Evolutionary conservation across 2,797 vertebrate species (phyloP).

Genomic region (Rhabdophis nuchalis): DNA sequence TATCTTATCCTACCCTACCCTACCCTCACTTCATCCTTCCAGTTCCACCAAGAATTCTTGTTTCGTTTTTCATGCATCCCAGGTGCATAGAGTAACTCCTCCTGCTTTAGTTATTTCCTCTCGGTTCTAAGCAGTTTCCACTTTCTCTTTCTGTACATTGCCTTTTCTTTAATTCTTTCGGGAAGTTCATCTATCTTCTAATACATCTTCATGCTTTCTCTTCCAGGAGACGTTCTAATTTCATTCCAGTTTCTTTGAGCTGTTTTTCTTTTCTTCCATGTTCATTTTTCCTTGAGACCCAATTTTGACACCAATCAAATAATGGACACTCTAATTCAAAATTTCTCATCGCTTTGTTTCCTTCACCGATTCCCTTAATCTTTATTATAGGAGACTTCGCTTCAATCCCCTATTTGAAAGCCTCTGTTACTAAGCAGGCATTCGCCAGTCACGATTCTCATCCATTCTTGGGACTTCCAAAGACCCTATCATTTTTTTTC

Average conservation of each 20-base stretch:
- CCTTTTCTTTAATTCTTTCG: not conserved
- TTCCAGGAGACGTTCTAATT: not conserved
- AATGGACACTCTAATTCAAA: not conserved
- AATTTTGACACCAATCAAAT: not conserved
- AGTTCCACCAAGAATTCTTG: not conserved
- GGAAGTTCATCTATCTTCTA: not conserved
- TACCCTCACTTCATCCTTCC: not conserved
- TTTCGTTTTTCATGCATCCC: not conserved
- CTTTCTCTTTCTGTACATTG: not conserved
- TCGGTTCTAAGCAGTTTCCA: not conserved
- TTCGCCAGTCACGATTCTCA: not conserved
- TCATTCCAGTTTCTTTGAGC: not conserved
- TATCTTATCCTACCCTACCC: too few relatives aligned
- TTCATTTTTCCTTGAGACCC: not conserved
- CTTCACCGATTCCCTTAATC: not conserved
- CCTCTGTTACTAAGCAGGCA: not conserved
- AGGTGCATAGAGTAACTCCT: not conserved
- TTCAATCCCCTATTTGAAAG: not conserved
- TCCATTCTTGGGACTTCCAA: not conserved
- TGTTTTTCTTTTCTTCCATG: not conserved
- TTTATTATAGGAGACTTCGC: not conserved
- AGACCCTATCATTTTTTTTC: not conserved
- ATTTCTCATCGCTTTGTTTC: not conserved
- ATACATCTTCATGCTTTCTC: not conserved
- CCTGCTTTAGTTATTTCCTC: not conserved